These are phyloP conservation scores for Vollenhovia emeryi DNA, from an alignment of 1,140 invertebrate genomes.

Conservation along the genomic window DNA sequence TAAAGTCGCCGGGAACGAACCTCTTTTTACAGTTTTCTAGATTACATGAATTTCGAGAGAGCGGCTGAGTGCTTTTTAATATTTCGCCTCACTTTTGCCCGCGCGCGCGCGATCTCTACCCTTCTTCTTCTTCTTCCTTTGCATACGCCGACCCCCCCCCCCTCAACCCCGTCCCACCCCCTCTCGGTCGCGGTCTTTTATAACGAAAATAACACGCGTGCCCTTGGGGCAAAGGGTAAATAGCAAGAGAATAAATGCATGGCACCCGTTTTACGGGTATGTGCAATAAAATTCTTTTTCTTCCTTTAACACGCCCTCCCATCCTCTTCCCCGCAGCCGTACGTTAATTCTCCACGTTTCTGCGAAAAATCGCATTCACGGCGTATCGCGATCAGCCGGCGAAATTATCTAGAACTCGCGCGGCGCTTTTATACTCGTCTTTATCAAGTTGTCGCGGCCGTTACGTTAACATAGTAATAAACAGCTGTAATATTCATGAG, in stretches of 20 bases:
- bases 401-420: constrained; percentile 3
- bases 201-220: constrained; percentile 64
- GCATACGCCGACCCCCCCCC: background rate
- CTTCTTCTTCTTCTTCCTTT: background rate
- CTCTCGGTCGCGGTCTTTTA: constrained; percentile 11
- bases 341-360: constrained; percentile 28
- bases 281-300: constrained; percentile 52
- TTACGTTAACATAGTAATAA: constrained; percentile 45
- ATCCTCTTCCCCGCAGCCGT: background rate
- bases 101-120: background rate
- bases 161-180: no score
- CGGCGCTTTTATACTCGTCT: background rate
- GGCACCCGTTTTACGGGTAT: constrained; percentile 21
- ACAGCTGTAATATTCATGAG: background rate
- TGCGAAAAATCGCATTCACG: background rate
- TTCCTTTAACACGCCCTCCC: no score
- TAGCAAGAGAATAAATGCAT: constrained; percentile 62
- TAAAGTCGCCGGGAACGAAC: constrained; percentile 17
- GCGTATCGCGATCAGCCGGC: constrained; percentile 25
- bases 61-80: constrained; percentile 58
- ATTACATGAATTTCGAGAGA: constrained; percentile 53
- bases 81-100: constrained; percentile 26
- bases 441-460: constrained; percentile 1
- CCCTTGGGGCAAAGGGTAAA: constrained; percentile 59
- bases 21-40: constrained; percentile 34